Evolutionary conservation across 2,888 invertebrate species (phyloP), one percentile per base, ranked within the genome.

Genomic region (Scaptomyza flava): DNA sequence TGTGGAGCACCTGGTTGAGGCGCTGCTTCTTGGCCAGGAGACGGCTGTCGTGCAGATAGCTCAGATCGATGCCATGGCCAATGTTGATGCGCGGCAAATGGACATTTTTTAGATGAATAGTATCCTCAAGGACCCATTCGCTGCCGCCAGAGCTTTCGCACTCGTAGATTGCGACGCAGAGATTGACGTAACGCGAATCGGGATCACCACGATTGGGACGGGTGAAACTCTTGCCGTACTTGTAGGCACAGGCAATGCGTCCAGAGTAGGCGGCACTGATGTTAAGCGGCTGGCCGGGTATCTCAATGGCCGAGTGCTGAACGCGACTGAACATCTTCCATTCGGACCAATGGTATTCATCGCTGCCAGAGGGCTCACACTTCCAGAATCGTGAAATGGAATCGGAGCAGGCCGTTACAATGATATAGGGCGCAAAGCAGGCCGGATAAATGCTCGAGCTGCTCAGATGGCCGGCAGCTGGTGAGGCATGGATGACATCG

Each of bases 391-490:
- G 94, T 31, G 87, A 94, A 0, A 96, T 95, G 72, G 98, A 98
- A 90, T 99, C 99, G 11, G 97, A 96, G 90, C 99, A 99, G 1
- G 98, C 98, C 0, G 99, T 98, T 0, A 98, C 96, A 66, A 99
- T 94, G 68, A 98, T 97, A 91, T 99, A 99, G 0, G 99, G 99
- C 0, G 99, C 98, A 89, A 98, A 95, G 92, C 99, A 99, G n/a
- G 99, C 99, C 5, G 99, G 99, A 93, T 99, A 99, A 86, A 99
- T 98, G 27, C 98, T 98, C 0, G 99, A 98, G 0, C 99, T 99
- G 90, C 98, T 98, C 45, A 99, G 93, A 91, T 99, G 99, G 0
- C 99, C 99, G 1, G 99, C 99, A 0, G 99, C 97, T 0, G 98
- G 98, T 0, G 97, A 95, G 0, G 98, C 98, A 91, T 98, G 97